Evolutionary conservation across 2,888 invertebrate genomes (phyloP).

Genomic region (Heliconius ismenius): DNA sequence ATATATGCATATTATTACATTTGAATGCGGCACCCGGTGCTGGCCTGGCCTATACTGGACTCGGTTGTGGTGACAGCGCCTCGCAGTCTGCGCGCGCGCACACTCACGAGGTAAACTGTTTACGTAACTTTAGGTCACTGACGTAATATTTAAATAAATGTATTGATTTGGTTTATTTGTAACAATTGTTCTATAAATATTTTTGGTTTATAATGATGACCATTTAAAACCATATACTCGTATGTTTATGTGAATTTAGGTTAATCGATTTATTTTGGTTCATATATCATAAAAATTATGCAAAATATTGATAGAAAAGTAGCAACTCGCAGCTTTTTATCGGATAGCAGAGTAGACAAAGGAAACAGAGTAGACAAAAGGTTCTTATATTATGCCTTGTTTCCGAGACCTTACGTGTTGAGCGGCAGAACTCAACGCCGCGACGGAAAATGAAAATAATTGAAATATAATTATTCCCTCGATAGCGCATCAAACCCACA

Average conservation of each 20-base stretch:
- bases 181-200: background rate
- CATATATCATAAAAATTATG: too few species aligned
- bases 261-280: background rate
- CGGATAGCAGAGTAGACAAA: too few species aligned
- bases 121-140: slow-evolving; percentile 32
- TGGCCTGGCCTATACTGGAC: slow-evolving; percentile 31
- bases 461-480: too few species aligned
- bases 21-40: slow-evolving; percentile 40
- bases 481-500: background rate
- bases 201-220: background rate
- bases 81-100: slow-evolving; percentile 50
- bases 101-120: slow-evolving; percentile 41
- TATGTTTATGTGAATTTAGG: background rate
- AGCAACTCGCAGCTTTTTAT: too few species aligned
- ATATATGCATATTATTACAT: slow-evolving; percentile 40
- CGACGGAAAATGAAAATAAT: too few species aligned
- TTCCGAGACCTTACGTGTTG: too few species aligned
- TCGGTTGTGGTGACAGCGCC: slow-evolving; percentile 44
- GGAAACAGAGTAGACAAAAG: too few species aligned
- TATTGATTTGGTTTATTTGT: background rate
- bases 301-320: too few species aligned
- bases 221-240: background rate
- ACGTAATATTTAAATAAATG: slow-evolving; percentile 13
- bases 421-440: too few species aligned
- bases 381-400: too few species aligned